phyloP scores from a whole-genome alignment of 2,888 invertebrate species.

The Tenthredo mesomela region DNA sequence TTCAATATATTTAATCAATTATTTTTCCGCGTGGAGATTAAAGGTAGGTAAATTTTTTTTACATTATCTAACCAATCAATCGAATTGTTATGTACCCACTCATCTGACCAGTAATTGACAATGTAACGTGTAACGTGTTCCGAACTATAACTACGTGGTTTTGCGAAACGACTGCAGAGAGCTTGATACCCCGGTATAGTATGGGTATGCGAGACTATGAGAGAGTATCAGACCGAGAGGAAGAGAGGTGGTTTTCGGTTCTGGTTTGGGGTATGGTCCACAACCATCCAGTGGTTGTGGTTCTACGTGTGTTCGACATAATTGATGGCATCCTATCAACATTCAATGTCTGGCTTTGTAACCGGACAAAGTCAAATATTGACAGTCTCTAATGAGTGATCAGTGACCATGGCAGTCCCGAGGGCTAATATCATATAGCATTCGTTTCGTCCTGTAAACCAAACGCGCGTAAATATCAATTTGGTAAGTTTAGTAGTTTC shows the following conservation, averaged over 20 bases:
- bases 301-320: constrained; percentile 68
- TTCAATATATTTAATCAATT: too few relatives aligned
- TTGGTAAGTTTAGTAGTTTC: not conserved
- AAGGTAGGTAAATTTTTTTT: too few relatives aligned
- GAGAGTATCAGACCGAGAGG: not conserved
- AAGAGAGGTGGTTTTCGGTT: not conserved
- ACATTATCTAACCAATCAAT: too few relatives aligned
- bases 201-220: too few relatives aligned
- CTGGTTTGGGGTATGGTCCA: constrained; percentile 49
- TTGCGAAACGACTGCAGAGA: not conserved
- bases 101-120: too few relatives aligned
- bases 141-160: not conserved
- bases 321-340: constrained; percentile 72
- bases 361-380: constrained; percentile 70
- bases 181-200: not conserved
- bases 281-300: not conserved
- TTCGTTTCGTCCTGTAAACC: not conserved
- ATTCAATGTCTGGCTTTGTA: constrained; percentile 66
- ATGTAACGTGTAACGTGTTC: too few relatives aligned
- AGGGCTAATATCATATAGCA: not conserved
- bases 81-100: too few relatives aligned
- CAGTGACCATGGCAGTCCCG: constrained; percentile 38
- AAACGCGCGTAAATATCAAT: not conserved
- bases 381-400: constrained; percentile 63
- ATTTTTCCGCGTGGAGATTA: too few relatives aligned